Percentiles rank a stretch among this genome's conserved stretches.
Evolutionary conservation across 2,888 invertebrate genomes (phyloP).

Genomic region (Anarsia innoxiella): DNA sequence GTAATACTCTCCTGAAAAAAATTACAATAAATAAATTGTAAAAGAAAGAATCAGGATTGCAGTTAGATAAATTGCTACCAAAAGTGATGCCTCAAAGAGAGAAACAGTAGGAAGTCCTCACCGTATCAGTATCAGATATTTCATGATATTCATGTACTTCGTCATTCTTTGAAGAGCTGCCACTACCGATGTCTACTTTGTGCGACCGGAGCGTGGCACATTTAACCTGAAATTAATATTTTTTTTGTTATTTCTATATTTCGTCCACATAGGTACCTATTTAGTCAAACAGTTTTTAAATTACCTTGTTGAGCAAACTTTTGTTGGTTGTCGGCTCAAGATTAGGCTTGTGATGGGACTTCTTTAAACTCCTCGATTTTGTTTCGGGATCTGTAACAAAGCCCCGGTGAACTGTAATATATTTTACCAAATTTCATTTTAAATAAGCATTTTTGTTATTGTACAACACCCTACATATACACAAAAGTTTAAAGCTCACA

Average conservation of each 20-base stretch:
- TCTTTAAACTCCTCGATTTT: conserved; percentile 32
- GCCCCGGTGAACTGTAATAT: no score
- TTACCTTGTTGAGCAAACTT: conserved; percentile 54
- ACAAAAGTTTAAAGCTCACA: background rate
- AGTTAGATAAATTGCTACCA: no score
- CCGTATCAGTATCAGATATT: conserved; percentile 59
- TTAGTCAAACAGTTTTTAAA: background rate
- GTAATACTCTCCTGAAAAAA: conserved; percentile 41
- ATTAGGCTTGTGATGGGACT: conserved; percentile 30
- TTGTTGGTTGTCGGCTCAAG: conserved; percentile 53
- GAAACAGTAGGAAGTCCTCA: conserved; percentile 23
- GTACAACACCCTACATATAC: no score
- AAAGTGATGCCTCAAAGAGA: no score
- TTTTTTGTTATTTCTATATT: background rate
- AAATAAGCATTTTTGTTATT: no score
- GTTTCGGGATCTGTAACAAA: conserved; percentile 36
- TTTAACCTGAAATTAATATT: conserved; percentile 36
- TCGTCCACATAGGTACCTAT: no score
- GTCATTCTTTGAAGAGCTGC: conserved; percentile 27
- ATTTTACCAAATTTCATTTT: no score
- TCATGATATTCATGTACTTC: conserved; percentile 65
- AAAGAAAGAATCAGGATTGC: background rate
- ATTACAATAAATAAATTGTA: no score
- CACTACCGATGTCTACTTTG: conserved; percentile 32
- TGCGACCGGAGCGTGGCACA: conserved; percentile 46